phyloP scores from a whole-genome alignment of 2,797 vertebrate genomes.

The Sparus aurata region DNA sequence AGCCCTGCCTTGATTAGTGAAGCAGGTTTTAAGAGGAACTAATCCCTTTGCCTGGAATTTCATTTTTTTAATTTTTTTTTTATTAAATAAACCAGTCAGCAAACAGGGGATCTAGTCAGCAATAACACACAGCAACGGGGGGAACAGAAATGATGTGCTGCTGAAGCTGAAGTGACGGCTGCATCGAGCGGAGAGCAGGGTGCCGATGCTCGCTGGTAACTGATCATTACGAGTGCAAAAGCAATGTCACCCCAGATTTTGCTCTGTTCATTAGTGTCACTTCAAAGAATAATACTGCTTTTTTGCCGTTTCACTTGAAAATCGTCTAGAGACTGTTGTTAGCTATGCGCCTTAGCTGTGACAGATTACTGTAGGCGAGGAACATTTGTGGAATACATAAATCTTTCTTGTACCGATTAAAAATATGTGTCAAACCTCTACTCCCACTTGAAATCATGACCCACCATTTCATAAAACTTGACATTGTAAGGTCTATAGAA shows the following conservation, averaged over 20 bases:
- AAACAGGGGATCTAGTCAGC: conserved; percentile 56
- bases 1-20: conserved; percentile 76
- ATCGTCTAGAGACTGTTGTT: conserved; percentile 38
- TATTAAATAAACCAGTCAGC: conserved; percentile 66
- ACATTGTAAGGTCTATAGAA: conserved; percentile 96
- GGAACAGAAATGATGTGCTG: conserved; percentile 33
- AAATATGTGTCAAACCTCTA: conserved; percentile 63
- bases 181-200: conserved; percentile 41
- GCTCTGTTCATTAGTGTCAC: conserved; percentile 47
- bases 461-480: conserved; percentile 95
- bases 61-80: conserved; percentile 18
- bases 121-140: conserved; percentile 36
- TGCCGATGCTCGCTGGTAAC: conserved; percentile 52
- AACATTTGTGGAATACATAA: conserved; percentile 38
- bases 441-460: conserved; percentile 96
- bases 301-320: conserved; percentile 15
- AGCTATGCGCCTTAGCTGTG: neutral
- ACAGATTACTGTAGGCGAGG: conserved; percentile 27
- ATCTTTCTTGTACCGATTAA: conserved; percentile 29
- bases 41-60: conserved; percentile 68
- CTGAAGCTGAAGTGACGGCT: conserved; percentile 44
- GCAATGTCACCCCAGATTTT: conserved; percentile 43
- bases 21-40: conserved; percentile 75
- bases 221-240: conserved; percentile 55
- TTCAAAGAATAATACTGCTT: conserved; percentile 40